Evolutionary conservation across 2,888 invertebrate species (phyloP), one percentile per base, ranked within the genome.

Genomic region (Pristionchus maxplancki): DNA sequence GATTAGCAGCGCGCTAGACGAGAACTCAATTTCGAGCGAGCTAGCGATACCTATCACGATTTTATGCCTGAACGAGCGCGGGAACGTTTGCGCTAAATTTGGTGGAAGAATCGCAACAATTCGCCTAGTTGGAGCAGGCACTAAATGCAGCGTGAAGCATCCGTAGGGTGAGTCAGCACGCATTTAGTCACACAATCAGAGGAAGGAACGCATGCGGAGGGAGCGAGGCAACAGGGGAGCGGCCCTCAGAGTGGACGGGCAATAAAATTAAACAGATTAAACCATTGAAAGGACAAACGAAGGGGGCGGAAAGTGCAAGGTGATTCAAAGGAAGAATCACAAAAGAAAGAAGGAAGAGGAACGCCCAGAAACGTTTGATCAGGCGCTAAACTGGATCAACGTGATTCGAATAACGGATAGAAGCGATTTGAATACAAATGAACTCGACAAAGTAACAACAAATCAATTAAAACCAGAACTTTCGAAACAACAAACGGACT

Each of bases 261-360:
- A 40, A 78, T 78, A 40, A 40, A 78, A 44, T 44, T 48, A 44
- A 78, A 48, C 78, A 40, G 78, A 78, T 78, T 78, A 48, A 78
- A 78, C 78, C 44, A 78, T 78, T 48, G 37, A 78, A 78, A 78
- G 78, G 78, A 78, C 78, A 78, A 78, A 78, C 78, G 78, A 50
- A 34, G 81, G 44, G n/a, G 81, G 28, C 28, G 82, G 37, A 53
- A 53, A 31, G 34, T 9, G 48, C 17, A n/a, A 34, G 34, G 53
- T 83, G 53, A 81, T 83, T 53, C 31, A 31, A 83, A 53, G 50
- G 53, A 37, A 31, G 82, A 53, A 53, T 53, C 34, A 53, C 53
- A 85, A 64, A 44, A 28, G 85, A n/a, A 44, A 62, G 37, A 20
- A 13, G 64, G 31, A 44, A 64, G 82, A 40, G 50, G 40, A 85